Evolutionary conservation across 2,888 invertebrate genomes (phyloP).

Genomic region (Agriopis marginaria): DNA sequence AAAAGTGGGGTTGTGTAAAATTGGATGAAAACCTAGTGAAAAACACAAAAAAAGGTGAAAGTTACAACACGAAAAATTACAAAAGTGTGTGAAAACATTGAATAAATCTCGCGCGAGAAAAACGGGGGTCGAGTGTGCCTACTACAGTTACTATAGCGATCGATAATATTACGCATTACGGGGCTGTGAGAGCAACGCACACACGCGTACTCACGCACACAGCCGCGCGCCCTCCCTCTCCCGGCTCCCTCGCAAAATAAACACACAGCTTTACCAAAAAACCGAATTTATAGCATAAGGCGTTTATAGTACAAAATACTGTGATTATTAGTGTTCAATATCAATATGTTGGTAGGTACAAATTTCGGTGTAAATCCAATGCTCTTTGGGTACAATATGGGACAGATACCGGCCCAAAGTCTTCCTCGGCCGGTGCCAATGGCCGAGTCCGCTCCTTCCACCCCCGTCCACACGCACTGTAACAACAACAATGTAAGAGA

Average conservation of each 20-base stretch:
- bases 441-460: conserved; percentile 73
- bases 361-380: conserved; percentile 75
- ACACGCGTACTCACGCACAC: conserved; percentile 55
- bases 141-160: conserved; percentile 81
- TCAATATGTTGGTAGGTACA: conserved; percentile 79
- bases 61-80: conserved; percentile 44
- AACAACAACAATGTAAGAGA: conserved; percentile 50
- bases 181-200: conserved; percentile 71
- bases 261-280: conserved; percentile 81
- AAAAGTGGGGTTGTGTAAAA: conserved; percentile 24
- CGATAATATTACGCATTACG: conserved; percentile 86
- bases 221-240: conserved; percentile 66
- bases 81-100: conserved; percentile 50
- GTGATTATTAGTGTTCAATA: conserved; percentile 78
- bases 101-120: conserved; percentile 72
- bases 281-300: conserved; percentile 83
- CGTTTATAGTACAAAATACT: conserved; percentile 77
- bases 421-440: conserved; percentile 52
- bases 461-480: conserved; percentile 68
- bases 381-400: conserved; percentile 70
- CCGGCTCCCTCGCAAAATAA: conserved; percentile 62
- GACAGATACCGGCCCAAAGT: conserved; percentile 51
- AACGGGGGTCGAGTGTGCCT: conserved; percentile 66
- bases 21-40: conserved; percentile 29
- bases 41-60: conserved; percentile 39